Evolutionary conservation across 2,797 vertebrate genomes (phyloP), one percentile per base, ranked within the genome.

Genomic region (Gastrophryne carolinensis): DNA sequence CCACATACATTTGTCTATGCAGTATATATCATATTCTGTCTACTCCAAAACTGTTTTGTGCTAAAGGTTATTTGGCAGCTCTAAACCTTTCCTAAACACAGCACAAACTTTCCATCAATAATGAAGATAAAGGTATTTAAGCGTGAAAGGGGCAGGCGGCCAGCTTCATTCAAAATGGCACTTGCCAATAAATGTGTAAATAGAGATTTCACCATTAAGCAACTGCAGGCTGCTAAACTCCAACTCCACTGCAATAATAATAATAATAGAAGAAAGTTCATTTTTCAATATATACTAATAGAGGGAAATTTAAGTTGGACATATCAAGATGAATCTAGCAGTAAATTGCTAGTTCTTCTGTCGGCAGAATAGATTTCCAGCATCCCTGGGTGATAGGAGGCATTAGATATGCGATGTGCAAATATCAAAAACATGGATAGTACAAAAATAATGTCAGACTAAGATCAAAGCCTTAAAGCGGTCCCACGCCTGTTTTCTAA

Each of bases 261-360:
- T n/a, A n/a, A n/a, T n/a, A n/a, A n/a, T 54, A 26, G 27, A 71
- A 39, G 15, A 60, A 60, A 71, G 54, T 53, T 71, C 68, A 58
- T 71, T 71, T 57, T 71, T 71, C 68, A 71, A 60, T 47, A 60
- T 71, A 58, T 39, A 71, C 60, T 71, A 71, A 57, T 60, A 49
- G 57, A 15, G 24, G 68, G 41, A 71, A 71, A 47, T 60, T 32
- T 39, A 34, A 21, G 17, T 47, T 35, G 53, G 49, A 71, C 44
- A 71, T 58, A 71, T 49, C 24, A 60, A 60, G 54, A 71, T 32
- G 41, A 53, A 70, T 70, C 53, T 58, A 57, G 27, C 27, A 30
- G 15, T 70, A 44, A 68, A 68, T 56, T 54, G 32, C 32, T 39
- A 19, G 12, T 29, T 56, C 29, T 54, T 69, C 34, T 41, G 35